Conservation (phyloP, 92 coral and sea anemone species). For the Phenganax marumi region DNA sequence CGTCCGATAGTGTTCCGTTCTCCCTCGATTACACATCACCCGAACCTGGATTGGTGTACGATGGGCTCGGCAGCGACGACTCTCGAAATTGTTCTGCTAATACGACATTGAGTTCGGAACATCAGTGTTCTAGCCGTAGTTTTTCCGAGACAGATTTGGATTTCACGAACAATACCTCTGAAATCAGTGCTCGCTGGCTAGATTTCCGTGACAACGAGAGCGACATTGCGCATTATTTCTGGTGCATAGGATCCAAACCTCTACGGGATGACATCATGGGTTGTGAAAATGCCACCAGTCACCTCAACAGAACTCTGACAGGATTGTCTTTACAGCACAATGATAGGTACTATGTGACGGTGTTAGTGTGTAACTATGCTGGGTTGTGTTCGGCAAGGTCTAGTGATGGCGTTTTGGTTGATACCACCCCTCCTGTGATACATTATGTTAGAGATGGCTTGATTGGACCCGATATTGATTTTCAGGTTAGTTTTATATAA, state of each 20-base stretch:
- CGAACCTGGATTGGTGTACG: constrained; percentile 78
- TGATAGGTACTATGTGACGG: constrained; percentile 82
- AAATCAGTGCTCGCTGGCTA: constrained; percentile 86
- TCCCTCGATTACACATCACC: constrained; percentile 87
- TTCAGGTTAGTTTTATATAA: constrained; percentile 61
- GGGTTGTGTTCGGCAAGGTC: constrained; percentile 81
- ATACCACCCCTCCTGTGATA: constrained; percentile 87
- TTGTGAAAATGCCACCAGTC: constrained; percentile 79
- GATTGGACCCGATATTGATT: constrained; percentile 95
- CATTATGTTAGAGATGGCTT: constrained; percentile 89
- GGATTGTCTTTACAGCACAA: constrained; percentile 70
- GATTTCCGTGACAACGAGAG: constrained; percentile 92
- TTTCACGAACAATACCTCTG: constrained; percentile 80
- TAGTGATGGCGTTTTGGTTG: constrained; percentile 85
- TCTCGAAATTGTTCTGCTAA: constrained; percentile 79
- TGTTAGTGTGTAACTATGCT: constrained; percentile 92
- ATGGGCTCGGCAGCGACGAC: constrained; percentile 86
- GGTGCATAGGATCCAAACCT: constrained; percentile 69
- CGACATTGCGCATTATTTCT: constrained; percentile 77
- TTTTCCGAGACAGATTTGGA: constrained; percentile 88
- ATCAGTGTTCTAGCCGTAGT: constrained; percentile 87
- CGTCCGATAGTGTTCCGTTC: constrained; percentile 70
- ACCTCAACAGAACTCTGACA: constrained; percentile 75
- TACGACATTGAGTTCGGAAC: constrained; percentile 83
- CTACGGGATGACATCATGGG: constrained; percentile 72